Evolutionary conservation across 2,888 invertebrate species (phyloP).

Genomic region (Caradrina clavipalpis): DNA sequence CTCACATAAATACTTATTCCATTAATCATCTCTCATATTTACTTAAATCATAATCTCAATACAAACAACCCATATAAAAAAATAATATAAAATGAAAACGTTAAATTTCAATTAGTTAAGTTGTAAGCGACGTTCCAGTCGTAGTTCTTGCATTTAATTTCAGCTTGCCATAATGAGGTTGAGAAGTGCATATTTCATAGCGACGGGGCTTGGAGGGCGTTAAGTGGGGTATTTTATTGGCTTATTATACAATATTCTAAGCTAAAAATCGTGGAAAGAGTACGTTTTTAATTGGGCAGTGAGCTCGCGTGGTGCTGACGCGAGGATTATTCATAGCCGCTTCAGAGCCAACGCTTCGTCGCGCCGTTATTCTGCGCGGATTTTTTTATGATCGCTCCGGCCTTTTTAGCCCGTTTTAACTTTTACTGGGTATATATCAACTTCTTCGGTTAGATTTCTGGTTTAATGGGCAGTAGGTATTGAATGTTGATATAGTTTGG

Average conservation of each 20-base stretch:
- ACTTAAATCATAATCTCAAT: constrained; percentile 21
- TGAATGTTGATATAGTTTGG: constrained; percentile 27
- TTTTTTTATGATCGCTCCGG: constrained; percentile 78
- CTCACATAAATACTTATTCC: too few relatives aligned
- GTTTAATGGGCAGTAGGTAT: constrained; percentile 45
- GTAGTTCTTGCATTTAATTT: constrained; percentile 87
- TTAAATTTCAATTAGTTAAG: constrained; percentile 66
- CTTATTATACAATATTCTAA: constrained; percentile 91
- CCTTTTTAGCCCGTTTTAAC: constrained; percentile 70
- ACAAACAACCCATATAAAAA: constrained; percentile 45
- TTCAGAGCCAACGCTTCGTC: constrained; percentile 85
- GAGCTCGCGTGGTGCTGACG: constrained; percentile 89
- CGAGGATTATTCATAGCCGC: constrained; percentile 89
- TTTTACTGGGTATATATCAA: constrained; percentile 69
- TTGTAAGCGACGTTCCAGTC: constrained; percentile 69
- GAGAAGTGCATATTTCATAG: constrained; percentile 89
- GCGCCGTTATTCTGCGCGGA: constrained; percentile 77
- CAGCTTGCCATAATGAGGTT: constrained; percentile 85
- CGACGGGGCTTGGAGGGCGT: constrained; percentile 84
- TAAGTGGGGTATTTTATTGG: constrained; percentile 91
- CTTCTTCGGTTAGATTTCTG: constrained; percentile 47
- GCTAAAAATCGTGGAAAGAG: constrained; percentile 91
- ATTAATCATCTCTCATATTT: neutral
- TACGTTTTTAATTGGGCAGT: constrained; percentile 90
- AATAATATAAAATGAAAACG: constrained; percentile 58